These are phyloP conservation scores for Synaphobranchus kaupii DNA, from an alignment of 2,797 vertebrate genomes.

Conservation along the genomic window DNA sequence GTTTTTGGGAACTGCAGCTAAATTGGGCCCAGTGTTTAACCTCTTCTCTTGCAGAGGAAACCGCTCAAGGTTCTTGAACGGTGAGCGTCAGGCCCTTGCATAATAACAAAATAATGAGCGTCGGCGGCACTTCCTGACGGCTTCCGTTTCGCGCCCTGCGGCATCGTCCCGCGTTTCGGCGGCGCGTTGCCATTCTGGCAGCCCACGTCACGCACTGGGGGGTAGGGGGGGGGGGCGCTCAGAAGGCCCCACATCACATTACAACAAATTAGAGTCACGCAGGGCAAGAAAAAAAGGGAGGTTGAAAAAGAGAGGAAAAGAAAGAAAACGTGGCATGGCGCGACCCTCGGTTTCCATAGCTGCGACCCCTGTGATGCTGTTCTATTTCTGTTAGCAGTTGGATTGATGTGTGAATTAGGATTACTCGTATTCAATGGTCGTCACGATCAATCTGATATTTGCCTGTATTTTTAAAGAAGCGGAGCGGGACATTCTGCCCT, in stretches of 20 bases:
- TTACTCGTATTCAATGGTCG: background rate
- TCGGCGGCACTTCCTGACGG: background rate
- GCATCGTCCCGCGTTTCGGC: background rate
- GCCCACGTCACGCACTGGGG: no score
- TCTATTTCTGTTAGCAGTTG: background rate
- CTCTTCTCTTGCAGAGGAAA: background rate
- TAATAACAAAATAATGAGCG: background rate
- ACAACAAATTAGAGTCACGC: background rate
- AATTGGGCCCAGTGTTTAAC: no score
- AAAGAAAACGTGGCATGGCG: background rate
- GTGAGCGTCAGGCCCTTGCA: background rate
- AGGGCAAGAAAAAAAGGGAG: background rate
- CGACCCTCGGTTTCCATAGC: background rate
- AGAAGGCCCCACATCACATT: background rate
- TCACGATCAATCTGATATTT: background rate
- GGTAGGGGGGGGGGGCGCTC: no score
- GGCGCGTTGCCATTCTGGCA: background rate
- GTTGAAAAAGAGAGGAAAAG: background rate
- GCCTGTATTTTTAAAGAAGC: background rate
- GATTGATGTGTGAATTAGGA: background rate
- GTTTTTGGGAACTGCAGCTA: background rate
- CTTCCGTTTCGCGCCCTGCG: no score
- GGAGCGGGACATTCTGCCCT: background rate
- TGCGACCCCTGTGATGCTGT: background rate
- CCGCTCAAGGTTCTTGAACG: background rate